Evolutionary conservation across 2,888 invertebrate genomes (phyloP), one percentile per base, ranked within the genome.

Genomic region (Mesoligia furuncula): DNA sequence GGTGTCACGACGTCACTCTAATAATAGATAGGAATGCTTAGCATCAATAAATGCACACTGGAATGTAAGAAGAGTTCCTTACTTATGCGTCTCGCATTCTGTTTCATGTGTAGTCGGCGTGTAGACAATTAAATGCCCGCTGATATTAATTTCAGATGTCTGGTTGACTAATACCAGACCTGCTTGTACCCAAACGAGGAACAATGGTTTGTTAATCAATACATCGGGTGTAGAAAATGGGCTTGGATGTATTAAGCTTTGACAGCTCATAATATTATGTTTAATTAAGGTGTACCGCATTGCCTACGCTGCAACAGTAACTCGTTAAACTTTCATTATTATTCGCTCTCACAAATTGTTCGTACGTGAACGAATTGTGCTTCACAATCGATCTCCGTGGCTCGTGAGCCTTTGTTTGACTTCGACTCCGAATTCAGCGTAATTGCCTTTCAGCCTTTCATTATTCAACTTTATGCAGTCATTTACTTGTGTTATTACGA

Each of bases 371-470:
- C 94, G 93, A 95, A 95, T 95, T 94, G 94, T 94, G 94, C 93
- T 90, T 93, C 92, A 94, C 94, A 93, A 96, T 96, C 96, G 96
- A 96, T 96, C 94, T 95, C 93, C 90, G 92, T 89, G 92, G 92
- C 91, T 93, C 91, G 93, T 91, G 93, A 93, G 94, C 94, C 94
- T 96, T 96, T 96, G 96, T 96, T 96, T 96, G 96, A 96, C 93
- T 96, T 96, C 94, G 94, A 94, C 95, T 96, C 95, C 94, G 94
- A 96, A 96, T 96, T 96, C 96, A 94, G 95, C 95, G 93, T 96
- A 96, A 96, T 96, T 96, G 96, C 96, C 96, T 96, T 96, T 95
- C 95, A 96, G 95, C 92, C 95, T 96, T 96, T 96, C 96, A 96
- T 96, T 96, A 96, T 96, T 96, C 95, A 95, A 95, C 96, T 96